Percentiles rank a stretch among this genome's conserved stretches.
These are phyloP conservation scores for Pterocles orientalis DNA, from an alignment of 2,113 vertebrate genomes.

Conservation along the genomic window DNA sequence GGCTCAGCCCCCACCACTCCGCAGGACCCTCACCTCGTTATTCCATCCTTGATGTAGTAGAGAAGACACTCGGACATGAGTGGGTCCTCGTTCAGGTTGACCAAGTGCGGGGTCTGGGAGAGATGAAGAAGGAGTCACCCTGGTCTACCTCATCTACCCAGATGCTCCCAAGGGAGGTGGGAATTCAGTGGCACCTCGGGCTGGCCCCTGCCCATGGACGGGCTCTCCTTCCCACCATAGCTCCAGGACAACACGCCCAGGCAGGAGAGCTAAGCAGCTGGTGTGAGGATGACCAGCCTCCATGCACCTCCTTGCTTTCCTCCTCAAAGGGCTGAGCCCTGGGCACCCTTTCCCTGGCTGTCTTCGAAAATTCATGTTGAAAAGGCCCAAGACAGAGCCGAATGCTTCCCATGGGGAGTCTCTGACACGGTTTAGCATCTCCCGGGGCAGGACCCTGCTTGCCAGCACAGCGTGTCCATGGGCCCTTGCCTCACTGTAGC, in stretches of 20 bases:
- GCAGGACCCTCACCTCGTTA: slow-evolving; percentile 82
- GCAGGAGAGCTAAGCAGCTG: background rate
- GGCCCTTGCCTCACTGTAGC: background rate
- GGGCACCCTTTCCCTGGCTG: background rate
- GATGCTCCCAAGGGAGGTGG: background rate
- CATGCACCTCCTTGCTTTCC: background rate
- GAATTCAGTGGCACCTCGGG: background rate
- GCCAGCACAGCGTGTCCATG: rapidly evolving
- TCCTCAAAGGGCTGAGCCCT: background rate
- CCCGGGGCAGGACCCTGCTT: background rate
- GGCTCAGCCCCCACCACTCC: rapidly evolving
- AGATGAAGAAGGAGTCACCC: background rate
- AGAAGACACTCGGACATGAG: slow-evolving; percentile 98
- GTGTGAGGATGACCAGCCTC: background rate
- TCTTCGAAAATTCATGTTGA: background rate
- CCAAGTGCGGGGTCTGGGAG: slow-evolving; percentile 91
- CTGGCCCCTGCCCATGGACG: background rate
- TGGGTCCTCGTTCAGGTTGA: slow-evolving; percentile 97
- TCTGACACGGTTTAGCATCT: background rate
- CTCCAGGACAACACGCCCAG: background rate
- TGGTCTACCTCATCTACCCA: rapidly evolving
- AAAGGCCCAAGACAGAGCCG: background rate
- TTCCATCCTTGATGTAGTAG: slow-evolving; percentile 97
- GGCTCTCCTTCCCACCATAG: background rate
- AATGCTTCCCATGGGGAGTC: background rate